Conservation (phyloP, 2,113 vertebrate species). For the Elachura formosa region DNA sequence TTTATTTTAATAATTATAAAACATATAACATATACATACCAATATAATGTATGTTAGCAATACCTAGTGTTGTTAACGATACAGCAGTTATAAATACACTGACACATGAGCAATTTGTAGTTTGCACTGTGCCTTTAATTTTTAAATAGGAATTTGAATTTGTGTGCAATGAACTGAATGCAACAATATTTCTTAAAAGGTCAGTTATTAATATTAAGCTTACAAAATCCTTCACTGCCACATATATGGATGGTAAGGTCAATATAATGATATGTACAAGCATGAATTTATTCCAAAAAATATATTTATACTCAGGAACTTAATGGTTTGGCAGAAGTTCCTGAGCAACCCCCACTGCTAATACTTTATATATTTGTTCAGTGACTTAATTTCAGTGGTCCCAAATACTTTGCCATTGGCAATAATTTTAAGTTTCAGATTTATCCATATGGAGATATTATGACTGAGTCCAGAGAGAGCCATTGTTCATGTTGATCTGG, state of each 20-base stretch:
- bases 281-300: background rate
- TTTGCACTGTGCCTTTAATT: background rate
- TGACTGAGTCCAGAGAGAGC: background rate
- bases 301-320: background rate
- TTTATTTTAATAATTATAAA: background rate
- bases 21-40: background rate
- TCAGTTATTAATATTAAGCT: background rate
- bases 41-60: rapidly evolving
- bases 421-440: constrained; percentile 36
- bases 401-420: constrained; percentile 22
- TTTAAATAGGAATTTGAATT: background rate
- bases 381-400: constrained; percentile 39
- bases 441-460: background rate
- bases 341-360: background rate
- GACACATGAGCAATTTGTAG: background rate
- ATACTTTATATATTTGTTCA: constrained; percentile 41
- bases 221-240: background rate
- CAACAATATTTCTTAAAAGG: background rate
- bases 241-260: background rate
- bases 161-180: background rate
- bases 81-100: background rate
- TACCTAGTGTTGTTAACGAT: rapidly evolving
- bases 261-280: background rate
- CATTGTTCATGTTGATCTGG: constrained; percentile 13
- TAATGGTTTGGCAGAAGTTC: constrained; percentile 19